Base-by-base conservation (phyloP, 2,888 invertebrate species). In the Caenorhabditis panamensis region DNA sequence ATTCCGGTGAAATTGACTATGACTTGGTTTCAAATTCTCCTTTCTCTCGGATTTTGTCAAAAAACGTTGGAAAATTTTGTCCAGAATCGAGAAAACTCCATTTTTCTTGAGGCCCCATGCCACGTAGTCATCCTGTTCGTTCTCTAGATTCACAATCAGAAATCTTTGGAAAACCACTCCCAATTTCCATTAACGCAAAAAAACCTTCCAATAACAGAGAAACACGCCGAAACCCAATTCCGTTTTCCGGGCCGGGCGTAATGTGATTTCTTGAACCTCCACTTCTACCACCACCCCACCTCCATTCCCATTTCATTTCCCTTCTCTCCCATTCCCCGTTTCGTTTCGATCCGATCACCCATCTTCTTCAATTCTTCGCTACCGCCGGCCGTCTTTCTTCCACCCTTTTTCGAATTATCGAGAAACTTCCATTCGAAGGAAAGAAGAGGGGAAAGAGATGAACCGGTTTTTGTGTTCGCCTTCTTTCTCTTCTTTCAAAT, bases 181-280 rank as follows among this genome's bases (percentile, higher is more conserved):
- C 41, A 41, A 11, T 41, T 6, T 41, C 6, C 6, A 41, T 2
- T 13, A 13, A 41, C 41, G 5, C 41, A 13, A 11, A n/a, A n/a
- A n/a, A 13, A 41, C 13, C 13, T 41, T 41, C 41, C 5, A 41
- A 11, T 41, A 41, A 41, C 41, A 13, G 41, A 13, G 13, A 31
- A 31, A 31, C 4, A 31, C 31, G 31, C 9, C 4, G 9, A 31
- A 31, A 31, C 31, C 31, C 31, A 31, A 31, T 31, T 31, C 31
- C 13, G 13, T 31, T 31, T 31, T 18, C 49, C 13, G 22, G n/a
- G 20, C n/a, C n/a, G n/a, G n/a, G 16, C 9, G 36, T 36, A 36
- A 56, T 56, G 36, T 62, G 62, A 72, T 72, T 72, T 72, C 56
- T 63, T 63, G 58, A 71, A 62, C 71, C 41, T 20, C 31, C 20